phyloP scores from a whole-genome alignment of 2,797 vertebrate genomes.

The Takifugu ocellatus region DNA sequence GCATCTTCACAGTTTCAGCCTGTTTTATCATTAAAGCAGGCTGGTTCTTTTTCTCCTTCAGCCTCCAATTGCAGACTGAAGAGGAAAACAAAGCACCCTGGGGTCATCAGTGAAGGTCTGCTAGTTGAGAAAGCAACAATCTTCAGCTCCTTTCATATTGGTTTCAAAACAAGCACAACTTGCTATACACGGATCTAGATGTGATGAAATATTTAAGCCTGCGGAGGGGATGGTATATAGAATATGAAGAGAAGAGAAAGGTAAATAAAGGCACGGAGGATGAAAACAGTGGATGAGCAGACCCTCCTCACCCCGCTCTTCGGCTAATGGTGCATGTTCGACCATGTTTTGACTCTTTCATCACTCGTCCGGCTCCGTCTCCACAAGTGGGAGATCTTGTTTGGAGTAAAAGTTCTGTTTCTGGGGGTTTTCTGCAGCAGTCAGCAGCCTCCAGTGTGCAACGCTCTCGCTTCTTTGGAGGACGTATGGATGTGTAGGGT shows the following conservation, averaged over 20 bases:
- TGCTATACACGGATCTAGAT: slow-evolving; percentile 69
- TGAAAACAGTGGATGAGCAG: slow-evolving; percentile 10
- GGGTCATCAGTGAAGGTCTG: slow-evolving; percentile 27
- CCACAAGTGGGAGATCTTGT: slow-evolving; percentile 1
- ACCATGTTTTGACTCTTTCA: slow-evolving; percentile 23
- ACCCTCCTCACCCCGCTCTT: slow-evolving; percentile 14
- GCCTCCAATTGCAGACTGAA: slow-evolving; percentile 68
- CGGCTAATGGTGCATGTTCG: slow-evolving; percentile 1
- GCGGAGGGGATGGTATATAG: slow-evolving; percentile 39
- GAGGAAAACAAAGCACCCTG: slow-evolving; percentile 58
- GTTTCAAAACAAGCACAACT: slow-evolving; percentile 72
- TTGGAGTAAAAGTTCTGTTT: slow-evolving; percentile 17
- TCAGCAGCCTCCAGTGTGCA: slow-evolving; percentile 3
- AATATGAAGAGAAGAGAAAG: not conserved
- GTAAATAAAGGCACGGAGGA: not conserved
- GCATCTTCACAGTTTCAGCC: slow-evolving; percentile 9
- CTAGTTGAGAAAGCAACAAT: slow-evolving; percentile 48
- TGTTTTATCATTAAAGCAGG: slow-evolving; percentile 31
- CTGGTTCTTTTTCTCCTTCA: slow-evolving; percentile 40
- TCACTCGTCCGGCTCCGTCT: not conserved
- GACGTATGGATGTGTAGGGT: not conserved
- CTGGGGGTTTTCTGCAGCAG: slow-evolving; percentile 10
- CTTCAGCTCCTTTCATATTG: slow-evolving; percentile 60
- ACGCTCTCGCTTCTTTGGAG: not conserved
- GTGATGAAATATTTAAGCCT: slow-evolving; percentile 73